These are phyloP conservation scores for Pelecanus crispus DNA, from an alignment of 2,113 vertebrate genomes.

Conservation along the genomic window DNA sequence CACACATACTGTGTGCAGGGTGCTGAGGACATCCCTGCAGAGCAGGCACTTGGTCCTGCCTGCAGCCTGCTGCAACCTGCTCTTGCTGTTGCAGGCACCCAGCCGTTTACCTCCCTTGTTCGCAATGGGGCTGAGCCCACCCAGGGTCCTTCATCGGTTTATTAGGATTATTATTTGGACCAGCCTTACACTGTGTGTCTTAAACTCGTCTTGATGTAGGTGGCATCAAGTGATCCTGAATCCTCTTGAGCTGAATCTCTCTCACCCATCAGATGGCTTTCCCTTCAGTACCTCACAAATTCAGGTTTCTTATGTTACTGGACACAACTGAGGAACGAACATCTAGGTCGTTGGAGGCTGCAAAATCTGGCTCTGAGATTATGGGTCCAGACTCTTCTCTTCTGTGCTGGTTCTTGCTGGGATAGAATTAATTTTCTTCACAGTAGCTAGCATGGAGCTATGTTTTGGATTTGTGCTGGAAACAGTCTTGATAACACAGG, in stretches of 20 bases:
- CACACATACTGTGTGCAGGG: accelerated
- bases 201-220: background rate
- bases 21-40: background rate
- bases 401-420: background rate
- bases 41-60: background rate
- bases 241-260: background rate
- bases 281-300: background rate
- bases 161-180: background rate
- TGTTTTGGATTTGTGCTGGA: too few species aligned
- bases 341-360: background rate
- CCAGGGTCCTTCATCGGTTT: background rate
- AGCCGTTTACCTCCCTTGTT: background rate
- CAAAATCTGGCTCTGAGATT: background rate
- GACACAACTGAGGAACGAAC: background rate
- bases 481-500: too few species aligned
- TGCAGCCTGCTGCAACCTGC: background rate
- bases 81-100: background rate
- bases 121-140: background rate
- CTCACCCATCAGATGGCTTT: background rate
- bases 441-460: too few species aligned
- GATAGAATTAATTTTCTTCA: too few species aligned
- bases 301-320: background rate
- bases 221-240: background rate
- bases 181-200: background rate
- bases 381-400: background rate